Percentiles rank a stretch among this genome's conserved stretches.
These are phyloP conservation scores for Campoplex nolae DNA, from an alignment of 2,888 invertebrate genomes.

Conservation along the genomic window DNA sequence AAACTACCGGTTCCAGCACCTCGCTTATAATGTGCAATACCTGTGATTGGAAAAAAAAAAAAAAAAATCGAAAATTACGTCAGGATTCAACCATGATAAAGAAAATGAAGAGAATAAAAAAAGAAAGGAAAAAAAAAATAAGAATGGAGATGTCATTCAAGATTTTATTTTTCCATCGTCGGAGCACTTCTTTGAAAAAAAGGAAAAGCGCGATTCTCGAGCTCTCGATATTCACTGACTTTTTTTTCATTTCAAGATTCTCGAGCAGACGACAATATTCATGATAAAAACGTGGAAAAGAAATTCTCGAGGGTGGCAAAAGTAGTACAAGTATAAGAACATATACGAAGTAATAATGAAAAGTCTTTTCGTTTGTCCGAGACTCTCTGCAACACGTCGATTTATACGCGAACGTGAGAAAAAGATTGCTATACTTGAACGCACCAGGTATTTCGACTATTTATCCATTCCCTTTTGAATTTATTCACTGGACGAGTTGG, in stretches of 20 bases:
- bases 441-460: constrained; percentile 71
- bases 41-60: constrained; percentile 84
- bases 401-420: constrained; percentile 56
- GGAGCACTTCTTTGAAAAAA: neutral
- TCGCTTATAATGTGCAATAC: constrained; percentile 95
- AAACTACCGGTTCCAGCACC: constrained; percentile 91
- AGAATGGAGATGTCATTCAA: neutral
- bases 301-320: constrained; percentile 48
- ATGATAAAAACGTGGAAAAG: constrained; percentile 52
- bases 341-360: constrained; percentile 50
- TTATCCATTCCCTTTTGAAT: neutral
- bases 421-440: constrained; percentile 65
- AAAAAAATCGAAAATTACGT: constrained; percentile 5
- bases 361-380: constrained; percentile 38
- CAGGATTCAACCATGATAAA: neutral
- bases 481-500: neutral
- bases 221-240: neutral
- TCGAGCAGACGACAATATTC: neutral
- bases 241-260: neutral
- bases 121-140: neutral
- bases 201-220: neutral
- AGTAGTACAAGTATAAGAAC: constrained; percentile 55
- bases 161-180: neutral
- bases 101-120: constrained; percentile 31
- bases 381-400: constrained; percentile 40